Base-by-base conservation (phyloP, 2,797 vertebrate species). In the Benthosema pterotum region DNA sequence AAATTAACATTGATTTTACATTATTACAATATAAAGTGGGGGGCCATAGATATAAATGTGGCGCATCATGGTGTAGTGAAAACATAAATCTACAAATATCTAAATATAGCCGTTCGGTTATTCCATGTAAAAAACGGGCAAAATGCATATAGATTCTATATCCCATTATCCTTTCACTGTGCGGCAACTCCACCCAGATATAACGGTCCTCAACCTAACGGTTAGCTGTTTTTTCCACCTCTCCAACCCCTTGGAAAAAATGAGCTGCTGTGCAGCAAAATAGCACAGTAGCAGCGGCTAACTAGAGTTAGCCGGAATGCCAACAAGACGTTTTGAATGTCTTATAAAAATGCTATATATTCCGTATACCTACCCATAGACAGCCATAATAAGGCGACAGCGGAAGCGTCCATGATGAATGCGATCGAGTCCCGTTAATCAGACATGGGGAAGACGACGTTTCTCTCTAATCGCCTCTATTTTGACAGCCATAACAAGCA, bases 341-440 rank as follows among this genome's bases (percentile, higher is more conserved):
- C 0, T 0, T n/a, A 19, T 1, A 25, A 46, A 25, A 46, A 50
- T 25, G 28, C 18, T 18, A 48, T 52, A 17, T 54, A 69, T 68
- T n/a, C 68, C 48, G 83, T 83, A 92, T 83, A 92, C 93, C 57
- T 93, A 94, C 93, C 93, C 60, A 86, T 65, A 6, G 76, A 74
- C n/a, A 93, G 71, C 86, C 86, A 90, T 3, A 90, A 90, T 3
- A 90, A 65, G 69, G 86, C 71, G 70, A 86, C 69, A 45, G 76
- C 83, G 45, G 81, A 73, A 3, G 83, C 64, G 65, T 84, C 83
- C 93, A 93, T 92, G 78, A 77, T 81, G 78, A 28, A 28, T 3
- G 8, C 60, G 63, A 53, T 80, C 59, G 63, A 53, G 79, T 58
- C 60, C 42, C 50, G 70, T 65, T n/a, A 74, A 63, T 71, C 62